phyloP scores from a whole-genome alignment of 2,888 invertebrate genomes.

The Osedax fenrisi region DNA sequence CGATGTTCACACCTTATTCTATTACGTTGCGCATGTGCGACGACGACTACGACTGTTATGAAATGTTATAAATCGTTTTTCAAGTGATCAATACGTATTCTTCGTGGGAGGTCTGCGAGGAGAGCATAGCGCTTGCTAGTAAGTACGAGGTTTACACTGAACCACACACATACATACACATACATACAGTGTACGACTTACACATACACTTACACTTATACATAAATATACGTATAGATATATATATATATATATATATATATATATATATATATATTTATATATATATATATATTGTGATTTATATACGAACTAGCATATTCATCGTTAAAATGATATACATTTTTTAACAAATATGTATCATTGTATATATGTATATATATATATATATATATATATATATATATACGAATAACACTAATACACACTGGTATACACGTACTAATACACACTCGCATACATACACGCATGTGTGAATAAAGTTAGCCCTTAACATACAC shows the following conservation, averaged over 20 bases:
- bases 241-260: background rate
- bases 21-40: too few species aligned
- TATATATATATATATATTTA: constrained; percentile 6
- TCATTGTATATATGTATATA: constrained; percentile 3
- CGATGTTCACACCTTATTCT: too few species aligned
- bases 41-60: too few species aligned
- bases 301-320: background rate
- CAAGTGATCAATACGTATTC: constrained; percentile 11
- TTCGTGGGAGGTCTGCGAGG: background rate
- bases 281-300: constrained; percentile 3
- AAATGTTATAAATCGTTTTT: too few species aligned
- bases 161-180: too few species aligned
- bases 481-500: too few species aligned
- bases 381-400: constrained; percentile 8
- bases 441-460: constrained; percentile 24
- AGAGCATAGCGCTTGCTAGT: background rate
- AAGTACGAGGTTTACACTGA: too few species aligned
- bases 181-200: too few species aligned
- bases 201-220: background rate
- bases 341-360: background rate
- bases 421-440: background rate
- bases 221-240: background rate
- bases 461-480: constrained; percentile 23
- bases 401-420: background rate
- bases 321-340: constrained; percentile 5